phyloP scores from a whole-genome alignment of 2,113 vertebrate species.

The Oryzias woworae region DNA sequence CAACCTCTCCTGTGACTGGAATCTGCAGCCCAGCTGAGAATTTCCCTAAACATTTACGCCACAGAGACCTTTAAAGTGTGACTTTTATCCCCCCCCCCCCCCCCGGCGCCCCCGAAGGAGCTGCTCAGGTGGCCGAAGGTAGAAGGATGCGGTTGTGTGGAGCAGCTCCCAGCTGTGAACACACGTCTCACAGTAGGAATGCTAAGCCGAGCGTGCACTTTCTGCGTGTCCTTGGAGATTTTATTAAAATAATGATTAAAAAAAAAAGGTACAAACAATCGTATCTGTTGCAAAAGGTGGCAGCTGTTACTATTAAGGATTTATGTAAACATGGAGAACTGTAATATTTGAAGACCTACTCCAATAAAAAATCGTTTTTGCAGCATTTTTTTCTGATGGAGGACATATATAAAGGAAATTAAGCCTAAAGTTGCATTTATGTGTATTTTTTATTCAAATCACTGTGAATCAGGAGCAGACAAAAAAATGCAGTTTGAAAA shows the following conservation, averaged over 20 bases:
- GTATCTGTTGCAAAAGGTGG: slow-evolving; percentile 6
- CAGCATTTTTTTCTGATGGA: too few relatives aligned
- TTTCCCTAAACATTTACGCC: slow-evolving; percentile 21
- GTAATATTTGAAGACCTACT: too few relatives aligned
- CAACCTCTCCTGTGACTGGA: neutral
- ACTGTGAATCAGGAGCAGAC: too few relatives aligned
- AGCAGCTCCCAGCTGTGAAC: slow-evolving; percentile 54
- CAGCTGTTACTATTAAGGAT: slow-evolving; percentile 20
- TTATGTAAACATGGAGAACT: neutral
- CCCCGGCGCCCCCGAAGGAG: slow-evolving; percentile 25
- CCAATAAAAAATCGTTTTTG: too few relatives aligned
- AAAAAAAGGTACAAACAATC: slow-evolving; percentile 7
- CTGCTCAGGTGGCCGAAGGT: slow-evolving; percentile 51
- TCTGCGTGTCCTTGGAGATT: slow-evolving; percentile 28
- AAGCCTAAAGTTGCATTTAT: too few relatives aligned
- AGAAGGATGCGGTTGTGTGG: slow-evolving; percentile 25
- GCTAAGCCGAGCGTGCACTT: slow-evolving; percentile 43
- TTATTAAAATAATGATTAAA: slow-evolving; percentile 8
- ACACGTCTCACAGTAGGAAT: slow-evolving; percentile 41
- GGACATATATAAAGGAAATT: too few relatives aligned
- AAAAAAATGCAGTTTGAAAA: too few relatives aligned
- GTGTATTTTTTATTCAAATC: too few relatives aligned
- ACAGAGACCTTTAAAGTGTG: slow-evolving; percentile 11
- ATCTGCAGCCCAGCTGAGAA: slow-evolving; percentile 40
- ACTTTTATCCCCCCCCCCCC: neutral